Base-by-base conservation (phyloP, 2,888 invertebrate species). In the Cenopis cana region DNA sequence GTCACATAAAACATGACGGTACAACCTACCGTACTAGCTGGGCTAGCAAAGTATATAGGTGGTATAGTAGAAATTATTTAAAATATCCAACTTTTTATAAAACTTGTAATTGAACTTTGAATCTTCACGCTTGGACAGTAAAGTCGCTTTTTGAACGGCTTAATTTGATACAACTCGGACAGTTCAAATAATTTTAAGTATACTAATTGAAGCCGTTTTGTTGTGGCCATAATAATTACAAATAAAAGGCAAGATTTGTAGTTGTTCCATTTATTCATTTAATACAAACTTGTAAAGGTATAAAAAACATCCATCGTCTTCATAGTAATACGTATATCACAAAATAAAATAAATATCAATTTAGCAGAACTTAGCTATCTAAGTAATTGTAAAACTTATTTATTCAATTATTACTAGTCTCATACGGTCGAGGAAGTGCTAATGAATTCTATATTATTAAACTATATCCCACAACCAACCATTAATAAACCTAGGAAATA, bases 401-500 rank as follows among this genome's bases (percentile, higher is more conserved):
- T 14, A n/a, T 56, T 20, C 1, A 41, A 46, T 50, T 67, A 61
- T 67, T 14, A 18, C 68, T 68, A 61, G 49, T 0, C 18, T 56
- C 62, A 72, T 73, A 78, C 57, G 79, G 75, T 91, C 91, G 91
- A 92, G 91, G 90, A 85, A 89, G 87, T 82, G 89, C 91, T 91
- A 80, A 85, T 90, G 89, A 84, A 66, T 54, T 55, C 9, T 60
- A 60, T 33, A 69, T 36, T 54, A 54, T 36, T 54, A 54, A 64
- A 69, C 72, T 74, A 73, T 29, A 64, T 55, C 55, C 64, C 69
- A 57, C 33, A 55, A 61, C 69, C 69, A 64, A 38, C 18, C 46
- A 50, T 36, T 20, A 56, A n/a, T 55, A 69, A 12, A 69, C 17
- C 49, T 24, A 18, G 36, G 20, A 24, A 50, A 57, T 29, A 10